Base-by-base conservation (phyloP, 2,113 vertebrate genomes). In the Furnarius figulus region DNA sequence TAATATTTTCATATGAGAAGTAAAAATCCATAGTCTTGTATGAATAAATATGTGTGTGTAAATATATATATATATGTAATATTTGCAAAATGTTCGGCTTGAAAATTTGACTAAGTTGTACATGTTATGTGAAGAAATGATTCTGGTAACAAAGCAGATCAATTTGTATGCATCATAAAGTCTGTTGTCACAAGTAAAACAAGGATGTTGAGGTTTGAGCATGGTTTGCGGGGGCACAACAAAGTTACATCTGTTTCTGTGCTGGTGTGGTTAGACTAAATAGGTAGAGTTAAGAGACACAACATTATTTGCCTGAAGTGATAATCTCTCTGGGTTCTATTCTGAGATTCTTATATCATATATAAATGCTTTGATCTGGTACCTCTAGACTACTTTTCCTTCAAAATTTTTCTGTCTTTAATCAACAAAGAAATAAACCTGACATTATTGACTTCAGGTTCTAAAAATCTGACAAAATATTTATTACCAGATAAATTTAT, bases 171-270 rank as follows among this genome's bases (percentile, higher is more conserved):
- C 89, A 86, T 55, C 47, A 74, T 84, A 39, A 81, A 91, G 93
- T 80, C 89, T 97, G 77, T 81, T 78, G 49, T 87, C 61, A 85
- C 39, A 92, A 44, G 68, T 93, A 94, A 91, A 98, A 94, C 1
- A 0, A 96, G 98, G 98, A 98, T 98, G 98, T 97, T 98, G 98
- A 97, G 98, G 98, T 98, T 98, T 97, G 59, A 84, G 65, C 87
- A 97, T 95, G 97, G 97, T 97, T 98, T 98, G 96, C 77, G 93
- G 97, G 96, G 97, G 97, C 93, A 97, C 66, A 96, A 93, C 92
- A 90, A 96, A 97, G 93, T 97, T 96, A 96, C 77, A 92, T 96
- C 93, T 98, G 87, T 95, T 97, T 97, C 96, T 97, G 79, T 95
- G 82, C 87, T 31, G 8, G 62, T 97, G 97, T 70, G 98, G 98